phyloP scores from a whole-genome alignment of 2,113 vertebrate genomes.

The Ornithorhynchus anatinus region DNA sequence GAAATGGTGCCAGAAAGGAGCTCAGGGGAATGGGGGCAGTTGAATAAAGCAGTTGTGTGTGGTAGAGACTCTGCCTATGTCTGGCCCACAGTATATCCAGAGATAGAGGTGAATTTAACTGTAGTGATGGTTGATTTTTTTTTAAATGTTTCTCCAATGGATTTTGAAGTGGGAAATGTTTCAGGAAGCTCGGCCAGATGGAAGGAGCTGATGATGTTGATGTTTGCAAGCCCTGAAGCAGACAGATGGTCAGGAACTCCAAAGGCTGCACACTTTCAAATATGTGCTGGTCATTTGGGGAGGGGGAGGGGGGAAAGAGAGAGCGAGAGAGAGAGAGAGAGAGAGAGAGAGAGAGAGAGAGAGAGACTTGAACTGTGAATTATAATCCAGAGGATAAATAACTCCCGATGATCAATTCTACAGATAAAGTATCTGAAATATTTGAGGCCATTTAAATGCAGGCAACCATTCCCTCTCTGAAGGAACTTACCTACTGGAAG shows the following conservation, averaged over 20 bases:
- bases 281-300: not conserved
- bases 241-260: not conserved
- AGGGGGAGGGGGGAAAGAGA: no score
- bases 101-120: not conserved
- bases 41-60: not conserved
- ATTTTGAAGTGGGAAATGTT: not conserved
- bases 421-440: accelerated
- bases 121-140: not conserved
- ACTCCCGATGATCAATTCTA: not conserved
- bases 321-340: no score
- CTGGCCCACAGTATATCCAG: not conserved
- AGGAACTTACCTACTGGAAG: not conserved
- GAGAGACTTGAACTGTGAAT: no score
- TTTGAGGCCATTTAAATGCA: not conserved
- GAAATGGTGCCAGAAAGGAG: not conserved
- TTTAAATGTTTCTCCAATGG: not conserved
- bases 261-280: not conserved
- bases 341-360: no score
- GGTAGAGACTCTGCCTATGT: not conserved
- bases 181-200: not conserved
- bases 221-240: not conserved
- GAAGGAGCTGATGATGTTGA: not conserved
- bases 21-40: not conserved
- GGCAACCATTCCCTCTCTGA: no score
- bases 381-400: not conserved